Base-by-base conservation (phyloP, 2,888 invertebrate genomes). In the Chrysotoxum bicinctum region DNA sequence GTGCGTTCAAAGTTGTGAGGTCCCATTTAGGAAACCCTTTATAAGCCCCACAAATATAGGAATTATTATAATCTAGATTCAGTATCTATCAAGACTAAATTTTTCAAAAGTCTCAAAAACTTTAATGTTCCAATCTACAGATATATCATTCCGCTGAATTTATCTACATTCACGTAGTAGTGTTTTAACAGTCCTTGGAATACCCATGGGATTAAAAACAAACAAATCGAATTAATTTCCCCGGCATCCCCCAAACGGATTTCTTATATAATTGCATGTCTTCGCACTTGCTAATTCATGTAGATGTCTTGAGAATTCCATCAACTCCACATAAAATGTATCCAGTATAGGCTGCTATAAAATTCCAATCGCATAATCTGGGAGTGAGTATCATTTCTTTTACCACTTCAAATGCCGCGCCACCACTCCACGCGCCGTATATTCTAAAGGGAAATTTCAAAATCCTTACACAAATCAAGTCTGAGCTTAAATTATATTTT, bases 331-430 rank as follows among this genome's bases (percentile, higher is more conserved):
- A 10, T 35, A 43, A 16, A 43, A 16, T 43, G 16, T 43, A 43
- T 16, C 16, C 3, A 16, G 16, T 10, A 37, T 7, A 26, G 19
- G 37, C 9, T 45, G 69, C 52, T 79, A 76, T 48, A 72, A 80
- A 79, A 84, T 84, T 80, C 84, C 80, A 72, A 60, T 72, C 79
- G 43, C 80, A 72, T 80, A 84, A 77, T 84, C 80, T 68, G 16
- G 40, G 60, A 60, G 68, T 68, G 66, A 52, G 68, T 80, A 72
- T 72, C 74, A 66, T 62, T 75, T 52, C 54, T 72, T 64, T 70
- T 80, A 21, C 69, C 54, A 62, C 14, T 64, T 21, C n/a, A 48
- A 21, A 48, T 45, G n/a, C 60, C 26, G 19, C 37, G 37, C 26
- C 52, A 16, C 48, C 60, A 14, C 10, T 1, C 21, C 5, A n/a